Evolutionary conservation across 2,797 vertebrate species (phyloP), one percentile per base, ranked within the genome.

Genomic region (Malacoraja senta): DNA sequence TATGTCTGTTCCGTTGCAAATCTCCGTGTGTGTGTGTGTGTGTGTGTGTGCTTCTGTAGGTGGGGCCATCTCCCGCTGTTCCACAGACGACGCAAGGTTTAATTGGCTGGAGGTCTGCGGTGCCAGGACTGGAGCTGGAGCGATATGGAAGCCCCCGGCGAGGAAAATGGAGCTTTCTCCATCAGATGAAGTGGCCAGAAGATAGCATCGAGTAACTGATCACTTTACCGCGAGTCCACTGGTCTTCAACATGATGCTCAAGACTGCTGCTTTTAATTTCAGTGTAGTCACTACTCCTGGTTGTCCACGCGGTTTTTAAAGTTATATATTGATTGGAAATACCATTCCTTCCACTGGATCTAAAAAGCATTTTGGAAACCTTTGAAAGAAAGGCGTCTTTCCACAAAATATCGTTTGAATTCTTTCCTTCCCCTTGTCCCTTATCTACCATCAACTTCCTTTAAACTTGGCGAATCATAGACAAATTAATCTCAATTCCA

Each of bases 61-160:
- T 98, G 35, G 92, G 94, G 0, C 96, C 97, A 0, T 98, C 98
- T 0, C 97, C 98, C 24, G 96, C 96, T 0, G 84, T 98, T 15
- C 98, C 98, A 0, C 94, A 95, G 94, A 98, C 98, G 0, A 96
- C 95, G 0, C 97, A 98, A 94, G 97, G 96, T 1, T 95, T 98
- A 93, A 97, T 98, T 63, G 98, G 98, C 68, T 99, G 98, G 98
- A 96, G 97, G 81, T 98, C 97, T 0, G 72, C 94, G 1, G 94
- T 96, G 24, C 94, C 96, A 0, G 96, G 93, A 29, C 94, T 97
- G 72, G 95, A 96, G 93, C 96, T 98, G 91, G 97, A 98, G 38
- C 94, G 74, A 0, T 95, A 94, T 3, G 83, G 74, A 12, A 94
- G 92, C 24, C 94, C 97, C 94, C 94, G 81, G 32, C 96, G 97